Conservation (phyloP, 1,140 invertebrate genomes). For the Holcopasites calliopsidis region DNA sequence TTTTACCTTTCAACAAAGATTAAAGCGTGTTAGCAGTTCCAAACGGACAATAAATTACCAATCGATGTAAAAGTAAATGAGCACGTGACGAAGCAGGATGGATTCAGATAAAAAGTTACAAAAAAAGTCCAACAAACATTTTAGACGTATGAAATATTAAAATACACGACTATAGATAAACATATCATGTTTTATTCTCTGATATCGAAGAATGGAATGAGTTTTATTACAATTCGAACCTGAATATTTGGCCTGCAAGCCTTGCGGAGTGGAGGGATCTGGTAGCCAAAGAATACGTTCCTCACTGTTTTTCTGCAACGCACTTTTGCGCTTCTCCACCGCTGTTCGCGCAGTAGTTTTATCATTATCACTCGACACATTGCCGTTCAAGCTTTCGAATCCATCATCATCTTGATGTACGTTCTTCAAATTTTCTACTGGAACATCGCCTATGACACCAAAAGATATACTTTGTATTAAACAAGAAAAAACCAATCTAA, state of each 20-base stretch:
- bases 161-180: background rate
- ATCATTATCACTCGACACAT: conserved; percentile 87
- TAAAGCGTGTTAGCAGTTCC: conserved; percentile 54
- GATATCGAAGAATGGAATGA: background rate
- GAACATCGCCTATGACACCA: conserved; percentile 47
- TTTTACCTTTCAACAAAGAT: conserved; percentile 62
- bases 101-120: background rate
- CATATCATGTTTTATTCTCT: background rate
- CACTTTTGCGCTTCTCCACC: conserved; percentile 15
- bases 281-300: conserved; percentile 29
- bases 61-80: background rate
- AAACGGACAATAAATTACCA: conserved; percentile 28
- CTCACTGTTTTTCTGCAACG: conserved; percentile 32
- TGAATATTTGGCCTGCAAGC: conserved; percentile 43
- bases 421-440: conserved; percentile 60
- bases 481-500: conserved; percentile 7
- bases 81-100: background rate
- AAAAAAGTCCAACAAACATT: background rate
- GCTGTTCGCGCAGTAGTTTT: conserved; percentile 31
- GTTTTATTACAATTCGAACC: conserved; percentile 53
- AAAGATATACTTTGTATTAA: conserved; percentile 27
- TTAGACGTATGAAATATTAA: conserved; percentile 1
- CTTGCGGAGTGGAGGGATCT: conserved; percentile 29
- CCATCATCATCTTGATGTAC: conserved; percentile 87
- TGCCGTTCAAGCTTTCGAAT: conserved; percentile 92